These are phyloP conservation scores for Okapia johnstoni DNA, from an alignment of 2,113 vertebrate species.

Conservation along the genomic window DNA sequence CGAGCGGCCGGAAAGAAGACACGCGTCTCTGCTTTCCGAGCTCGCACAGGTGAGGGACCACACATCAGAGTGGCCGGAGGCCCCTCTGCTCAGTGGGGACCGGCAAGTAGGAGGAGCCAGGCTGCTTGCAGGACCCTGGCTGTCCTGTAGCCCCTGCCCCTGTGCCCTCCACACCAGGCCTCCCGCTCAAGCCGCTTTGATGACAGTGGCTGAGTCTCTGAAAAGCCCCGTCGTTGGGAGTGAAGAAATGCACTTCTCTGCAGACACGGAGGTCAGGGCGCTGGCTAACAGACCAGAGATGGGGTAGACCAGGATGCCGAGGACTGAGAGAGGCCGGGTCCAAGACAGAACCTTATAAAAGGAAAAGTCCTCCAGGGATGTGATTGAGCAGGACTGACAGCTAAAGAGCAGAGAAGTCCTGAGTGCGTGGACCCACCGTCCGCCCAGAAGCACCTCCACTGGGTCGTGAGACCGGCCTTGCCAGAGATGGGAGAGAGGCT, in stretches of 20 bases:
- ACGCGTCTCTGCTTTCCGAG: fast-evolving
- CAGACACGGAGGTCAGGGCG: not conserved
- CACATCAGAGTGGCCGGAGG: fast-evolving
- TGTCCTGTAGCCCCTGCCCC: not conserved
- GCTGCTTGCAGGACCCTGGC: fast-evolving
- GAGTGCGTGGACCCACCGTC: not conserved
- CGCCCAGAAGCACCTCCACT: not conserved
- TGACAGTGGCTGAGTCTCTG: not conserved
- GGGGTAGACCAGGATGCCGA: not conserved
- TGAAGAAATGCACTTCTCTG: not conserved
- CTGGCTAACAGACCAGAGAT: not conserved
- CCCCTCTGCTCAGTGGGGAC: not conserved
- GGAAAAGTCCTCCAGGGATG: not conserved
- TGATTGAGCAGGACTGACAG: not conserved
- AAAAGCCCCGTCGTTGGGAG: not conserved
- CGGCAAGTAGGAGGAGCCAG: not conserved
- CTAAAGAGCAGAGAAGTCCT: not conserved
- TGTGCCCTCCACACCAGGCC: fast-evolving
- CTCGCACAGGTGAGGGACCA: fast-evolving
- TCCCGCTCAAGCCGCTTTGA: not conserved
- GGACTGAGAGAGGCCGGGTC: not conserved
- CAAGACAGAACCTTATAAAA: not conserved
- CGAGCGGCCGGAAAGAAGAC: fast-evolving
- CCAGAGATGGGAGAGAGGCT: not conserved
- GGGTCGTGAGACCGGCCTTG: not conserved